Conservation (phyloP, 2,888 invertebrate genomes). For the Arge pagana region DNA sequence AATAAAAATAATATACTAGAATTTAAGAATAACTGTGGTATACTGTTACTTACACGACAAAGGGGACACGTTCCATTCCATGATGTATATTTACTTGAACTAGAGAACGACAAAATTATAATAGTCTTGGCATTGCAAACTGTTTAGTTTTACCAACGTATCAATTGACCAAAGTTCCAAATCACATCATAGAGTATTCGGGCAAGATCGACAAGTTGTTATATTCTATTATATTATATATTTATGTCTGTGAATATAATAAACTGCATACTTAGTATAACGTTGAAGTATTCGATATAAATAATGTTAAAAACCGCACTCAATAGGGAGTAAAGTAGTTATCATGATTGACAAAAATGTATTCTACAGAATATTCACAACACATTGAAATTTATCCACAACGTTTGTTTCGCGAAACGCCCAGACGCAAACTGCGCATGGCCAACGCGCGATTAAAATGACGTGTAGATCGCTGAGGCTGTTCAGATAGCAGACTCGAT, state of each 20-base stretch:
- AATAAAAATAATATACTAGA: too few species aligned
- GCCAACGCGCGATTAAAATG: constrained; percentile 90
- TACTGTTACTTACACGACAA: constrained; percentile 5
- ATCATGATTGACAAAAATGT: constrained; percentile 29
- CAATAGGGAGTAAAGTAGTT: constrained; percentile 34
- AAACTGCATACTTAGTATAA: constrained; percentile 38
- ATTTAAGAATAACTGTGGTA: background rate
- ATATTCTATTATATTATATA: constrained; percentile 37
- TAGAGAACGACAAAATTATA: constrained; percentile 6
- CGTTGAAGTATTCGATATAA: constrained; percentile 36
- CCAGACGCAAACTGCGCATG: constrained; percentile 75
- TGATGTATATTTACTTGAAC: constrained; percentile 9
- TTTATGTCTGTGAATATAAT: constrained; percentile 37
- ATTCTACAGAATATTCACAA: constrained; percentile 32
- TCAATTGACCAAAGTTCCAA: constrained; percentile 13
- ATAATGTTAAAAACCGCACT: constrained; percentile 46
- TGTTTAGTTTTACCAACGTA: constrained; percentile 1
- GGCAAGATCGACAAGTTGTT: constrained; percentile 23
- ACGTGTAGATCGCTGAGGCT: constrained; percentile 65
- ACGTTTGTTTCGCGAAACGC: constrained; percentile 54
- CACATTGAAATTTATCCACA: constrained; percentile 43
- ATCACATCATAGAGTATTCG: constrained; percentile 11
- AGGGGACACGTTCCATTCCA: constrained; percentile 18
- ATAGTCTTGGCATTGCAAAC: constrained; percentile 16
- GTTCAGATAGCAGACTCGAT: constrained; percentile 48